Percentiles rank a stretch among this genome's conserved stretches.
Conservation (phyloP, 2,797 vertebrate genomes). For the Sebastiscus albofasciatus region DNA sequence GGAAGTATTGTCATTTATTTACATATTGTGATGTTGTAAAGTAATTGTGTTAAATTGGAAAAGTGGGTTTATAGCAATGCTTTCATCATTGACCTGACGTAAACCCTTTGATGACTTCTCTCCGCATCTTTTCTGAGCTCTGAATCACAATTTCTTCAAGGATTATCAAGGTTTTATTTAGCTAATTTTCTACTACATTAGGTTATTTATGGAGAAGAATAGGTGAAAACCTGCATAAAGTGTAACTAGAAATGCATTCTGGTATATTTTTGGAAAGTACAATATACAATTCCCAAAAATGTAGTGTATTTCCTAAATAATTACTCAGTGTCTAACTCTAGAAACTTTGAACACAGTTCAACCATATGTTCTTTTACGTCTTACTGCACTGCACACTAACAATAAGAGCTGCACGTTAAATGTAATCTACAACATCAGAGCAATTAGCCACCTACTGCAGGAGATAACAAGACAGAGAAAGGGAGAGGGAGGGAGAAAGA, state of each 20-base stretch:
- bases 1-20: too few relatives aligned
- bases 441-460: constrained; percentile 70
- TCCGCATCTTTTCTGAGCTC: not conserved
- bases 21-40: too few relatives aligned
- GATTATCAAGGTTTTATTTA: not conserved
- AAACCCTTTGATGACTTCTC: not conserved
- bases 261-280: not conserved
- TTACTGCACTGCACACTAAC: constrained; percentile 28
- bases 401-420: constrained; percentile 44
- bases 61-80: not conserved
- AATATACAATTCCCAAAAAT: not conserved
- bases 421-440: constrained; percentile 64
- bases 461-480: constrained; percentile 59
- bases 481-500: not conserved
- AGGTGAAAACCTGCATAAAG: not conserved
- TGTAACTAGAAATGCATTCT: not conserved
- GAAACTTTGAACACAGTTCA: not conserved
- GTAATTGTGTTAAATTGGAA: not conserved
- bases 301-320: not conserved
- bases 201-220: not conserved
- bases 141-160: too few relatives aligned
- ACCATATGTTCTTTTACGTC: constrained; percentile 18
- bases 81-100: not conserved
- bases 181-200: not conserved
- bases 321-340: not conserved